Evolutionary conservation across 2,797 vertebrate genomes (phyloP), one percentile per base, ranked within the genome.

Genomic region (Pipistrellus pipistrellus): DNA sequence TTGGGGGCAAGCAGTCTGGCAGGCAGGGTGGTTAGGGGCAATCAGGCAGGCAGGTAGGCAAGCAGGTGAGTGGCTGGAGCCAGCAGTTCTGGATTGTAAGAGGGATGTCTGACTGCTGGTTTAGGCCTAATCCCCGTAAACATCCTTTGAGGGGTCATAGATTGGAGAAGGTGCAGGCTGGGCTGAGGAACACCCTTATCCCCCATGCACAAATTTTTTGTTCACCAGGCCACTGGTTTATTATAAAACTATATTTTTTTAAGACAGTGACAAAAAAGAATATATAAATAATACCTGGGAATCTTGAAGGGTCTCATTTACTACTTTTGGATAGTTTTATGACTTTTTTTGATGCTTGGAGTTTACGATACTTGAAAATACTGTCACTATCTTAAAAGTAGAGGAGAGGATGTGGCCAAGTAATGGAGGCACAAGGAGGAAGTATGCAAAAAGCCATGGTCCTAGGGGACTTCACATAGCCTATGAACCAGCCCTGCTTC

Each of bases 401-500:
- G 23, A 32, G 30, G 46, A 23, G 11, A 12, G 30, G 25, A 4
- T 8, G 1, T 77, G 35, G 18, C 8, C 25, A 73, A 17, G 6
- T 46, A 64, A 3, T 13, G n/a, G 48, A 46, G 10, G 6, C 9
- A 41, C 27, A 66, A 48, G 44, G 14, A 68, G 75, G 9, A 46
- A 78, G 59, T 85, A 62, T 4, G 4, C 4, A 17, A 12, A 18
- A 12, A 51, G 3, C 18, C 12, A 5, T 20, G 1, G 3, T 53
- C 7, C 21, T 80, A 38, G n/a, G 2, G 13, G 38, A 30, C 7
- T 9, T 41, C 4, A 1, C 32, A 3, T 1, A 8, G 21, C 23
- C 18, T 68, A 0, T 32, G 27, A 9, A 8, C 2, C 12, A 59
- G 14, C 2, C 18, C 17, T 55, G n/a, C 15, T 30, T 77, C 32